Evolutionary conservation across 2,888 invertebrate genomes (phyloP).

Genomic region (Callinectes sapidus): DNA sequence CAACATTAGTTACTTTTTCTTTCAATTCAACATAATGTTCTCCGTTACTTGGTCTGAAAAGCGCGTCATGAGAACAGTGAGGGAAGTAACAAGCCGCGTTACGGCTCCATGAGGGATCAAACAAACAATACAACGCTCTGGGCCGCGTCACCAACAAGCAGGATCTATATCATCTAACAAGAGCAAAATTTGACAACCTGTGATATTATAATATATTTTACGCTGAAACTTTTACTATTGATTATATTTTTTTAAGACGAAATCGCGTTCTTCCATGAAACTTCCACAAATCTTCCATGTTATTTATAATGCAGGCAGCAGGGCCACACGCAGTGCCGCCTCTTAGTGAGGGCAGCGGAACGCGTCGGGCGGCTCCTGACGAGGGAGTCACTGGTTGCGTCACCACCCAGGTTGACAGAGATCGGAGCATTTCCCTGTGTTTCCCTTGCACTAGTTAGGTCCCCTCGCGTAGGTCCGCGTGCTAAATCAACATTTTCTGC

Average conservation of each 20-base stretch:
- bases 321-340: neutral
- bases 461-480: neutral
- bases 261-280: slow-evolving; percentile 61
- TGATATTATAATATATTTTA: slow-evolving; percentile 56
- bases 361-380: neutral
- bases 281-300: slow-evolving; percentile 45
- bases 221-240: slow-evolving; percentile 57
- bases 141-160: neutral
- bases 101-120: neutral
- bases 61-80: neutral
- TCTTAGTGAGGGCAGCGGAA: neutral
- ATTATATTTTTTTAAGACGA: slow-evolving; percentile 60
- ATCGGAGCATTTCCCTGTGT: neutral
- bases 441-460: neutral
- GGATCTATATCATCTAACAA: slow-evolving; percentile 41
- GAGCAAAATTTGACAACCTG: slow-evolving; percentile 52
- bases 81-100: neutral
- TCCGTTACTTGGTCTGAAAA: neutral
- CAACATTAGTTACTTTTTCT: neutral
- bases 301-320: slow-evolving; percentile 2
- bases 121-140: neutral
- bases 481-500: neutral
- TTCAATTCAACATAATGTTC: neutral
- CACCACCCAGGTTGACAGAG: neutral
- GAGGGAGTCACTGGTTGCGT: neutral